Evolutionary conservation across 2,888 invertebrate genomes (phyloP).

Genomic region (Lissocephala sabroskyi): DNA sequence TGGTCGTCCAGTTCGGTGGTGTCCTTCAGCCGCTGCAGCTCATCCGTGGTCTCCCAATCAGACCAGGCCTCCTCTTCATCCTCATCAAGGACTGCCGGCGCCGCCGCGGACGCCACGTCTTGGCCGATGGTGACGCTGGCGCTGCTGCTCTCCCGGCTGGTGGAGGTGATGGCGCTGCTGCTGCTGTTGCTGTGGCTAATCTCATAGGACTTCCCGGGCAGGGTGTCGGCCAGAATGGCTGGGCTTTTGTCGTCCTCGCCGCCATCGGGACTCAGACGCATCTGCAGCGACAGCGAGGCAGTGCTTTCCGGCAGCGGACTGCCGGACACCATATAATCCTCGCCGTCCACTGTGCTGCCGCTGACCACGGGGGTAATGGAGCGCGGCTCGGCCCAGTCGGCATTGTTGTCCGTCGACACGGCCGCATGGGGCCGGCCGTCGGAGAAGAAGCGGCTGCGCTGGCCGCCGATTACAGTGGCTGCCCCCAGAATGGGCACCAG

Average conservation of each 20-base stretch:
- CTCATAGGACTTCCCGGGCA: slow-evolving; percentile 19
- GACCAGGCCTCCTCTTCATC: slow-evolving; percentile 84
- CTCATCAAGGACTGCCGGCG: slow-evolving; percentile 46
- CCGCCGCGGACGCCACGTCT: slow-evolving; percentile 15
- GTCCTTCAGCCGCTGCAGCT: slow-evolving; percentile 43
- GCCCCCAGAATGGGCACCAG: slow-evolving; percentile 88
- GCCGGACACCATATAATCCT: slow-evolving; percentile 67
- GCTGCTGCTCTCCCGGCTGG: too few species aligned
- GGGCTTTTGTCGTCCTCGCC: slow-evolving; percentile 79
- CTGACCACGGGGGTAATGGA: slow-evolving; percentile 72
- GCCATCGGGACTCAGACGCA: slow-evolving; percentile 87
- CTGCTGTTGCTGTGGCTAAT: slow-evolving; percentile 4
- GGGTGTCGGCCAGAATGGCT: slow-evolving; percentile 69
- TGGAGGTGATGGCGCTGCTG: slow-evolving; percentile 14
- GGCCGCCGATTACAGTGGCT: slow-evolving; percentile 87
- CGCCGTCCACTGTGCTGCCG: slow-evolving; percentile 35
- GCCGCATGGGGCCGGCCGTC: slow-evolving; percentile 82
- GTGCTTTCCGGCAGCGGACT: slow-evolving; percentile 67
- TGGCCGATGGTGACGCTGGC: slow-evolving; percentile 22
- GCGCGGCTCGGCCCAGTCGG: slow-evolving; percentile 68
- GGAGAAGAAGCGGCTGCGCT: slow-evolving; percentile 85
- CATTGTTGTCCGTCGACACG: slow-evolving; percentile 48
- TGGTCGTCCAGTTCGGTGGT: background rate
- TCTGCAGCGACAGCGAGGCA: slow-evolving; percentile 74
- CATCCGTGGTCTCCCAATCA: slow-evolving; percentile 81